A percentile compares a stretch with the other conserved stretches of the same genome.
Conservation (phyloP, 2,113 vertebrate genomes). For the Anolis carolinensis region DNA sequence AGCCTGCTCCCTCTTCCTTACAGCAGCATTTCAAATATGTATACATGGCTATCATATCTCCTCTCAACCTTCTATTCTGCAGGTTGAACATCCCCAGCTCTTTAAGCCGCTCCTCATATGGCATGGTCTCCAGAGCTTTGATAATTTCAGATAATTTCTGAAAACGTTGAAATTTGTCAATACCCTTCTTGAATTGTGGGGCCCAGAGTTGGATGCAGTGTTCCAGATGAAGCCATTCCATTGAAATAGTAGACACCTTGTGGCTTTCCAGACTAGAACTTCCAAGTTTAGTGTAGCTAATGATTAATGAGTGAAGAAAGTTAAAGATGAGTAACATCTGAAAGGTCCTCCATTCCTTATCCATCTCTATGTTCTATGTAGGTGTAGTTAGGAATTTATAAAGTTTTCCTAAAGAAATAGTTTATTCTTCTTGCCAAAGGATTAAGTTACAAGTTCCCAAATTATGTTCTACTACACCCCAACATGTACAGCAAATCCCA, state of each 20-base stretch:
- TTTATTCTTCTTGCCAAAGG: neutral
- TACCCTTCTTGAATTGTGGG: too few relatives aligned
- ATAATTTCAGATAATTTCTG: too few relatives aligned
- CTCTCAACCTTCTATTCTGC: too few relatives aligned
- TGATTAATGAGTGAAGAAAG: neutral
- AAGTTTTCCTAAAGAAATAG: neutral
- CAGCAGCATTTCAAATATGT: too few relatives aligned
- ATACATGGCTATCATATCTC: too few relatives aligned
- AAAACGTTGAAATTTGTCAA: too few relatives aligned
- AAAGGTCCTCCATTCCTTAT: neutral
- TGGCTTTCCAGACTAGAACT: neutral
- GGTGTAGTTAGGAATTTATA: neutral
- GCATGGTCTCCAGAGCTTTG: too few relatives aligned
- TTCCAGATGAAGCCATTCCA: neutral
- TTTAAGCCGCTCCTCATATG: too few relatives aligned
- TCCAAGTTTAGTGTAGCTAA: neutral
- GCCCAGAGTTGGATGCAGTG: too few relatives aligned
- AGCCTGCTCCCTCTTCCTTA: too few relatives aligned
- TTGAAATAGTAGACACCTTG: too few relatives aligned
- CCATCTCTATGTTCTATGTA: neutral
- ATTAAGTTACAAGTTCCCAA: fast-evolving
- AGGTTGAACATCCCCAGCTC: too few relatives aligned
- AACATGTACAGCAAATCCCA: neutral
- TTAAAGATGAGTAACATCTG: neutral
- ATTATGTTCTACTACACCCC: fast-evolving